Evolutionary conservation across 2,888 invertebrate species (phyloP).

Genomic region (Crepidodera aurea): DNA sequence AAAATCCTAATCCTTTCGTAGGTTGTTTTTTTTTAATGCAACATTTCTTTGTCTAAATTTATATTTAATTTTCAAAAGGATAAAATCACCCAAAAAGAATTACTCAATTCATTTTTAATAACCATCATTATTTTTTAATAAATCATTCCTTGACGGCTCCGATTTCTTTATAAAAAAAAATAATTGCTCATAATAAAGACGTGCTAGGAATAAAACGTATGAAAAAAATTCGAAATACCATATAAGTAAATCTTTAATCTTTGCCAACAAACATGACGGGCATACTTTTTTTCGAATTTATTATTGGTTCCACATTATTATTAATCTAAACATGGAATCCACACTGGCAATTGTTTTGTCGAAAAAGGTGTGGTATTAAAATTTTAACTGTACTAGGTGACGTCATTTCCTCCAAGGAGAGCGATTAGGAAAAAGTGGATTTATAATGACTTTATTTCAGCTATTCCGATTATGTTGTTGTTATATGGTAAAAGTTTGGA

Average conservation of each 20-base stretch:
- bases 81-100: background rate
- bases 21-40: too few species aligned
- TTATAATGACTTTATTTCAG: too few species aligned
- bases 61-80: background rate
- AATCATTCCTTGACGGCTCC: background rate
- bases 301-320: conserved; percentile 45
- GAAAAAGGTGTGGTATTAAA: conserved; percentile 50
- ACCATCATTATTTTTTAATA: conserved; percentile 6
- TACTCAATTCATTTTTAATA: background rate
- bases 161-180: conserved; percentile 1
- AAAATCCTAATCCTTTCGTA: too few species aligned
- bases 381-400: conserved; percentile 46
- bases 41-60: too few species aligned
- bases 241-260: conserved; percentile 37
- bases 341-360: conserved; percentile 48
- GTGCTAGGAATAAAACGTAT: conserved; percentile 37
- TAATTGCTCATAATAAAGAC: conserved; percentile 21
- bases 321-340: conserved; percentile 51
- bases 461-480: too few species aligned
- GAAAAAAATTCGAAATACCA: conserved; percentile 39
- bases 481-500: too few species aligned
- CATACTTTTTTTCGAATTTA: conserved; percentile 43
- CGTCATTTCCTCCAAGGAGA: conserved; percentile 45
- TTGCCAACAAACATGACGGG: conserved; percentile 30
- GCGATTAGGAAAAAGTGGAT: conserved; percentile 30